phyloP scores from a whole-genome alignment of 2,888 invertebrate species.

The Dexiosoma caninum region DNA sequence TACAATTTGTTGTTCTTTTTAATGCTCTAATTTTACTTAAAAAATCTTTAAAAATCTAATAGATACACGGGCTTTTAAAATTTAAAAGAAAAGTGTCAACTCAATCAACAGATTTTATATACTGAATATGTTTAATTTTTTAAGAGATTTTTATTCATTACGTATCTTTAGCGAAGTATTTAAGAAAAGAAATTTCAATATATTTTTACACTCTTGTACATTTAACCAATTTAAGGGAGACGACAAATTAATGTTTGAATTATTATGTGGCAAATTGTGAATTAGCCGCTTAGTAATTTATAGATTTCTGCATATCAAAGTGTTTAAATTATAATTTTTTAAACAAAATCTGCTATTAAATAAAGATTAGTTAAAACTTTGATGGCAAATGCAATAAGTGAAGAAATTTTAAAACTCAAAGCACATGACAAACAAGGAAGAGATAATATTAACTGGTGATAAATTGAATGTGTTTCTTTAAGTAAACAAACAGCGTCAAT shows the following conservation, averaged over 20 bases:
- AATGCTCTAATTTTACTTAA: no score
- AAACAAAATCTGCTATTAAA: conserved; percentile 9
- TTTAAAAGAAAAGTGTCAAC: no score
- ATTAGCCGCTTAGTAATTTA: conserved; percentile 65
- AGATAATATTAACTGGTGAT: no score
- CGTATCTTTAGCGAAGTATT: conserved; percentile 7
- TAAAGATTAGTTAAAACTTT: conserved; percentile 24
- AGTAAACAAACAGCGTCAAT: no score
- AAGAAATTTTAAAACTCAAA: not conserved
- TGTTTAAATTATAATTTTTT: conserved; percentile 49
- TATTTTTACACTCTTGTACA: conserved; percentile 32
- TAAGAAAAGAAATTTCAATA: not conserved
- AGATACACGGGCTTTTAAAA: no score
- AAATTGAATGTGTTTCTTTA: no score
- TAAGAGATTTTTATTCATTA: conserved; percentile 1
- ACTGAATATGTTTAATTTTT: not conserved
- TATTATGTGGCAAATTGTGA: conserved; percentile 68
- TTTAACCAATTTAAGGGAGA: conserved; percentile 55
- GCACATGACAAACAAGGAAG: not conserved
- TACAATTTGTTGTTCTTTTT: no score
- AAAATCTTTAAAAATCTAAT: no score
- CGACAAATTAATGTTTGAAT: conserved; percentile 67
- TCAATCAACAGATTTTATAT: not conserved
- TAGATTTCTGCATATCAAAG: conserved; percentile 58
- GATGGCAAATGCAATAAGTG: not conserved